Evolutionary conservation across 2,888 invertebrate species (phyloP), one percentile per base, ranked within the genome.

Genomic region (Parnassius mnemosyne): DNA sequence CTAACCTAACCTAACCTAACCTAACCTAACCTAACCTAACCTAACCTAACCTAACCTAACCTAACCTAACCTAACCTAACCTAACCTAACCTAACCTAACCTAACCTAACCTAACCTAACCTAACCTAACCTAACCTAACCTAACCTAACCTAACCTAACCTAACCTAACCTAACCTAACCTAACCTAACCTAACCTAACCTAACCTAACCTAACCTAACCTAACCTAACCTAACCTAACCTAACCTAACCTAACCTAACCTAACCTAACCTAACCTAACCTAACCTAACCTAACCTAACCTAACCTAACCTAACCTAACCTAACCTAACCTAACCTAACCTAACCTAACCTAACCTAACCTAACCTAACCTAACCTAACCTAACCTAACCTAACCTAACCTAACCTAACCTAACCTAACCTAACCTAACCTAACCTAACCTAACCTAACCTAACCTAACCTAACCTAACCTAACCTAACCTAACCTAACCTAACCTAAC

Each of bases 41-140:
- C 47, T 47, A 47, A 47, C 47, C 47, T 47, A 47, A 47, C 47
- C 47, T 47, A 47, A 47, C 47, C 47, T 47, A 47, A 47, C 47
- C 47, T 47, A 47, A 10, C 47, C 9, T 47, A 47, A 47, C 47
- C 47, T 47, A 47, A 10, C 47, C 47, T 47, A 47, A 47, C 66
- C 66, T 47, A 47, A 47, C 47, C 47, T 47, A 47, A 47, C 47
- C 47, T 47, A 47, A 47, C 47, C 47, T 47, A 47, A 47, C 47
- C 47, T 47, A 47, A 47, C 47, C 47, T 47, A 47, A 47, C 47
- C 47, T 47, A 47, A 47, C 47, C 47, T 47, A 47, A 47, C 47
- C 47, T 47, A 47, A 47, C 47, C 47, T 47, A 47, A 47, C 47
- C 47, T 47, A 47, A 47, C 47, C 47, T 47, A 47, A 47, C 47